Base-by-base conservation (phyloP, 2,888 invertebrate species). In the Gymnocheta viridis region DNA sequence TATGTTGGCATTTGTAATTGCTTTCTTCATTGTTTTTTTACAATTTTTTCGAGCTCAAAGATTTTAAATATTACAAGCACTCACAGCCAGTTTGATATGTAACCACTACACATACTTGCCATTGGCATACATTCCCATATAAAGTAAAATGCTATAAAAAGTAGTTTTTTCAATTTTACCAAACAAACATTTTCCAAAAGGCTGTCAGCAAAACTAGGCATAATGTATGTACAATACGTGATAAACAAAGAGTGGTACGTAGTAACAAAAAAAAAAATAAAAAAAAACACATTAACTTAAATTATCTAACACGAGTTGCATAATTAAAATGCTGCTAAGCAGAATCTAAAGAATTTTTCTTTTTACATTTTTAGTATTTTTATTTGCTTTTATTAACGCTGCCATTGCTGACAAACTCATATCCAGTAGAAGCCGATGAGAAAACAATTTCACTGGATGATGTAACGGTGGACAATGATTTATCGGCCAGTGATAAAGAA, bases 401-500 rank as follows among this genome's bases (percentile, higher is more conserved):
- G 76, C 90, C 91, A 22, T 81, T 91, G 82, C 83, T 90, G 29
- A 88, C 89, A 81, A 87, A 88, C 62, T 85, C 89, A 64, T 88
- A 88, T 83, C 91, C 91, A 4, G 85, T 88, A 0, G 81, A 82
- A 47, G 86, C 84, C 0, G 85, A 73, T 22, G 86, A 87, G 2
- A 89, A 90, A 87, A 87, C 88, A 4, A 82, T 88, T 35, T 88
- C 89, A 35, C 85, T 89, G 72, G 91, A 90, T 51, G 90, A 90
- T 69, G 86, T 82, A 12, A 87, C 88, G 69, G 87, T 89, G 85
- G 91, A 91, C 84, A 90, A 86, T 69, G 91, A 91, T 14, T 87
- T 89, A 44, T 88, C 90, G 38, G 89, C 89, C 81, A 90, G 88
- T 66, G 87, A 89, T 24, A 88, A 89, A 84, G 90, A 90, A 0